Base-by-base conservation (phyloP, 2,113 vertebrate species). In the Peromyscus californicus region DNA sequence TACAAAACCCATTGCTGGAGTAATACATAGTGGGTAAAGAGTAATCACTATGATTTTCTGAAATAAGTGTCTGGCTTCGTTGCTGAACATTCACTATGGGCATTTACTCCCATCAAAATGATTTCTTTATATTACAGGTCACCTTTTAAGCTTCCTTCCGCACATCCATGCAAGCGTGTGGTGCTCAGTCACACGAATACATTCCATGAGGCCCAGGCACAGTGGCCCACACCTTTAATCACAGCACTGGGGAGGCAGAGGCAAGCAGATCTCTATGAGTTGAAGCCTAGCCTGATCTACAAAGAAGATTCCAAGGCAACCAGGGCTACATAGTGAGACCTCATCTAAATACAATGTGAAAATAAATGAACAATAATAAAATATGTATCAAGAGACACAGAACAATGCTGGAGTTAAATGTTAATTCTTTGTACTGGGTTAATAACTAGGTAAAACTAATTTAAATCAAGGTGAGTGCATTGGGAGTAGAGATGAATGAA, bases 391-490 rank as follows among this genome's bases (percentile, higher is more conserved):
- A 97, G 97, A 95, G 87, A 94, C 86, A 85, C 91, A 82, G 75
- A 90, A 84, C 93, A 97, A 83, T 39, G 31, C 86, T 97, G 51
- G 39, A 97, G 95, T 45, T 91, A 94, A 94, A 97, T 96, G 76
- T 92, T 97, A 92, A 96, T 92, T 86, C 61, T 95, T 94, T 82
- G 78, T 48, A 92, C 63, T 93, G 90, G 93, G 85, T 89, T 94
- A 98, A 97, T 96, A 96, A 97, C 95, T 96, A 97, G 93, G 74
- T 94, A 85, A 75, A 93, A 95, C 65, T 57, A 90, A 45, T 96
- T 22, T 97, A 96, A 97, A 97, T 36, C 69, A 97, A 42, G 31
- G 83, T 91, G 96, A 36, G 80, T 39, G 42, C 4, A 17, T 24
- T 93, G 96, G 51, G 86, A 96, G 87, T 93, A 93, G 89, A 95